These are phyloP conservation scores for Lamellibrachia satsuma DNA, from an alignment of 2,888 invertebrate species.

Conservation along the genomic window DNA sequence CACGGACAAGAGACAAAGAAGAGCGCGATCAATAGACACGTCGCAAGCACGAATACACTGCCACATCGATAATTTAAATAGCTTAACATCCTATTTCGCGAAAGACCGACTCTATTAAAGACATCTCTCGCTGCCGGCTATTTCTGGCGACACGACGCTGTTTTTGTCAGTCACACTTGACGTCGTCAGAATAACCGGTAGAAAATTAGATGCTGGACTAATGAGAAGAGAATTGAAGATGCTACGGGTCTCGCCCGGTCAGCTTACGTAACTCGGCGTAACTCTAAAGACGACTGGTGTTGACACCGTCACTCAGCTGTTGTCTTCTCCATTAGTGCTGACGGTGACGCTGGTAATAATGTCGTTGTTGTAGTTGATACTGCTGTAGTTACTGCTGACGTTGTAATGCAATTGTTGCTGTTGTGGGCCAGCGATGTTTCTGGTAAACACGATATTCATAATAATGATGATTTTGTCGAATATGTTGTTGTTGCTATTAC, in stretches of 20 bases:
- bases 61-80: neutral
- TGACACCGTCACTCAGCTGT: too few species aligned
- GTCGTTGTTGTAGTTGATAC: neutral
- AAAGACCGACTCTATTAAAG: conserved; percentile 17
- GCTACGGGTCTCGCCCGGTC: too few species aligned
- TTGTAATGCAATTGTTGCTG: neutral
- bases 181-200: neutral
- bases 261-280: too few species aligned
- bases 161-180: neutral
- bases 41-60: neutral
- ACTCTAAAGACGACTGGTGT: too few species aligned
- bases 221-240: too few species aligned
- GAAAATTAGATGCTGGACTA: too few species aligned
- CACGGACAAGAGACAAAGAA: neutral
- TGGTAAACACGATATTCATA: neutral
- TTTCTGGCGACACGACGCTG: conserved; percentile 8
- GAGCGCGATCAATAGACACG: neutral
- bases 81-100: neutral
- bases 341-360: neutral
- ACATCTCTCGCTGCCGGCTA: neutral
- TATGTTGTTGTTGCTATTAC: neutral
- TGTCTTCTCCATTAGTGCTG: neutral
- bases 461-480: neutral
- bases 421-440: neutral
- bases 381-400: neutral